Conservation (phyloP, 1,140 invertebrate genomes). For the Macrostomum lignano region DNA sequence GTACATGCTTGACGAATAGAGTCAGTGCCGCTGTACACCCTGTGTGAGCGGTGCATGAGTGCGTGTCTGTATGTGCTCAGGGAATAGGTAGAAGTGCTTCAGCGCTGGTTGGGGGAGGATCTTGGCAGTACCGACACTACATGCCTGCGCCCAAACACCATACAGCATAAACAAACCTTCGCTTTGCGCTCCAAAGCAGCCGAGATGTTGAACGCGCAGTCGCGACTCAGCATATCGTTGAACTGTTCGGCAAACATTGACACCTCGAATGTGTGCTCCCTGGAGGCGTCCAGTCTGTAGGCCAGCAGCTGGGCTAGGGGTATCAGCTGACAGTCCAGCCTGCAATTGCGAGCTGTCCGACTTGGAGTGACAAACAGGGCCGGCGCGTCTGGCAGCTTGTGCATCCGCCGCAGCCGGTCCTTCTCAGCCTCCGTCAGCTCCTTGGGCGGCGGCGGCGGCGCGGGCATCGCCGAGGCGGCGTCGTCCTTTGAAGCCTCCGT, state of each 20-base stretch:
- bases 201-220: slow-evolving; percentile 69
- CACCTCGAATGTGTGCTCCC: slow-evolving; percentile 66
- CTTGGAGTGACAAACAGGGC: slow-evolving; percentile 62
- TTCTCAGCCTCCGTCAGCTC: slow-evolving; percentile 32
- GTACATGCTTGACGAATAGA: too few species aligned
- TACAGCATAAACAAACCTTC: too few species aligned
- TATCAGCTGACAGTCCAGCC: slow-evolving; percentile 57
- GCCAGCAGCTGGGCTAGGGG: slow-evolving; percentile 56
- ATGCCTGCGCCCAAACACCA: too few species aligned
- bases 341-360: slow-evolving; percentile 49
- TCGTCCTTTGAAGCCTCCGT: neutral
- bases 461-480: too few species aligned
- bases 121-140: too few species aligned
- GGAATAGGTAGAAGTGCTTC: too few species aligned
- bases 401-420: slow-evolving; percentile 37
- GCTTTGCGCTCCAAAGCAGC: too few species aligned
- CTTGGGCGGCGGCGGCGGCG: too few species aligned
- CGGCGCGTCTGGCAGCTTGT: slow-evolving; percentile 43
- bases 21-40: too few species aligned
- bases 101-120: too few species aligned
- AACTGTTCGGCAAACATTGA: slow-evolving; percentile 66
- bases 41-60: too few species aligned
- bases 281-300: slow-evolving; percentile 50
- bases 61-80: too few species aligned
- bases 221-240: slow-evolving; percentile 76